Base-by-base conservation (phyloP, 2,888 invertebrate genomes). In the Orchestes rusci region DNA sequence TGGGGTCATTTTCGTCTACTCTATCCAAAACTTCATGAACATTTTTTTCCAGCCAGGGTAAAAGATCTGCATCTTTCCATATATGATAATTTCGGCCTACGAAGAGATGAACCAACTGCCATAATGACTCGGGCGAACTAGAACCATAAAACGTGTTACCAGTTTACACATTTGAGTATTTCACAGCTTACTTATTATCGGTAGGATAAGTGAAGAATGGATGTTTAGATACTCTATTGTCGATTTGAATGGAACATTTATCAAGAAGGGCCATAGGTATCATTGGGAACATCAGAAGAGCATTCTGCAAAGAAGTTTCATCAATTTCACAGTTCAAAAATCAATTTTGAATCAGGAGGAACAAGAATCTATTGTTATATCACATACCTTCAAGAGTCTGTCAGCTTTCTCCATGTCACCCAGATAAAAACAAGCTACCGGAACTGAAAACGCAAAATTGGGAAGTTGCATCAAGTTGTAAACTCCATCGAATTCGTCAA, bases 381-480 rank as follows among this genome's bases (percentile, higher is more conserved):
- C 10, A 18, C 39, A 18, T 34, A 45, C 49, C 45, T 49, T 42
- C 13, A 68, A 59, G 8, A 33, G 19, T 7, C 18, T 8, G 10
- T 84, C 78, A n/a, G 80, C 76, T 60, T 53, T 59, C 2, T 45
- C 51, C 3, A 56, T 59, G 40, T 70, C 70, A 49, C 68, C 72
- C 17, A 75, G 57, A 56, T 79, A 75, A 63, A 80, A 84, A 56
- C 80, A 69, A 2, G 86, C 86, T 53, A 91, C 69, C 0, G 91
- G 84, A 47, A 84, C 70, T 2, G 89, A 88, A 65, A 81, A 90
- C 0, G 85, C 83, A 73, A 89, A 84, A 64, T 91, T 92, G n/a
- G 92, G 92, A 46, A 93, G 69, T 64, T 87, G 84, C 29, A 79
- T 76, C 32, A 89, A 34, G 68, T 87, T 87, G 55, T 81, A 76